Evolutionary conservation across 2,888 invertebrate genomes (phyloP).

Genomic region (Alloscopus bannaensis): DNA sequence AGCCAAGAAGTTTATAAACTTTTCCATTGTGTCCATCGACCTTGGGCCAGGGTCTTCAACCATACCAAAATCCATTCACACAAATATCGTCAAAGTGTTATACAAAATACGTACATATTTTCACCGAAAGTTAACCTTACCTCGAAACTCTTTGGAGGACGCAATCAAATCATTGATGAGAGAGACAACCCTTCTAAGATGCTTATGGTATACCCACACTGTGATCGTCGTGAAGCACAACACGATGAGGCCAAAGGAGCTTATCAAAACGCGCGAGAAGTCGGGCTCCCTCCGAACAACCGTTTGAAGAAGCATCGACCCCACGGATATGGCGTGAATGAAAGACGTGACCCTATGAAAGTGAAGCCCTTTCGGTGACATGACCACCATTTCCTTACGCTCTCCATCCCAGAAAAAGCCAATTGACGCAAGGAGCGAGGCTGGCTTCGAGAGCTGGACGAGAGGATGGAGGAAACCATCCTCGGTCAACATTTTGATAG

Average conservation of each 20-base stretch:
- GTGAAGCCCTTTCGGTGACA: background rate
- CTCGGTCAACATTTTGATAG: constrained; percentile 27
- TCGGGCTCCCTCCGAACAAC: constrained; percentile 7
- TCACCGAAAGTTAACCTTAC: background rate
- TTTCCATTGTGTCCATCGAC: constrained; percentile 25
- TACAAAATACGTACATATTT: background rate
- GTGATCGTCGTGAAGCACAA: constrained; percentile 22
- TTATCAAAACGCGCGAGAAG: constrained; percentile 11
- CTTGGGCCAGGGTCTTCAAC: background rate
- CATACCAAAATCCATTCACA: no score
- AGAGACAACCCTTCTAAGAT: background rate
- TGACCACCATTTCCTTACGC: background rate
- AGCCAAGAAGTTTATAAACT: constrained; percentile 36
- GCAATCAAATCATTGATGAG: constrained; percentile 38
- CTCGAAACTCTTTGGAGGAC: constrained; percentile 10
- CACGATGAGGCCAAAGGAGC: constrained; percentile 41
- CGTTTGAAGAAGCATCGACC: constrained; percentile 3
- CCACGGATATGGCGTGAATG: constrained; percentile 20
- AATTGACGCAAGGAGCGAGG: constrained; percentile 30
- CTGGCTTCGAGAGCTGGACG: constrained; percentile 38
- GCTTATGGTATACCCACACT: constrained; percentile 35
- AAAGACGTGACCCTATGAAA: constrained; percentile 12
- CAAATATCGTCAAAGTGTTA: no score
- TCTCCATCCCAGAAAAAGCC: constrained; percentile 33
- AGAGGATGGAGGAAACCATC: constrained; percentile 37